Conservation (phyloP, 2,113 vertebrate genomes). For the Malurus melanocephalus region DNA sequence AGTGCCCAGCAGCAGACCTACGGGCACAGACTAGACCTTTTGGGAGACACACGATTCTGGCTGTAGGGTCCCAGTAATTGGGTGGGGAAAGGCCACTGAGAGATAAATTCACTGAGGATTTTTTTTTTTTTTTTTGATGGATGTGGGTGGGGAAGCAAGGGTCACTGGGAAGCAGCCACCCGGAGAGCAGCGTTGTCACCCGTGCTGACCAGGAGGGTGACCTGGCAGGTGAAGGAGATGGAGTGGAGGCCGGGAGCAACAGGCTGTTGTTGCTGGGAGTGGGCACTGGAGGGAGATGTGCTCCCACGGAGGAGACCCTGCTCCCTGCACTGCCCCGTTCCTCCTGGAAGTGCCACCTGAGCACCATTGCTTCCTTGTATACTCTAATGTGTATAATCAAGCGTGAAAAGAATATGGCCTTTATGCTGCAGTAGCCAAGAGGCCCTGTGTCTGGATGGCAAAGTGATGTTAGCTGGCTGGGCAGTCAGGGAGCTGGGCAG, state of each 20-base stretch:
- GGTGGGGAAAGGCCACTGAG: not conserved
- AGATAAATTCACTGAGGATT: not conserved
- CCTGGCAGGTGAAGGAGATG: not conserved
- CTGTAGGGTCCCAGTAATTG: not conserved
- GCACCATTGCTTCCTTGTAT: not conserved
- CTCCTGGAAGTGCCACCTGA: not conserved
- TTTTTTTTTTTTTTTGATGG: not conserved
- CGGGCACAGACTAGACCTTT: not conserved
- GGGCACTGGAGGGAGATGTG: conserved; percentile 60
- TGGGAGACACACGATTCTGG: not conserved
- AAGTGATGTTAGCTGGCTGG: not conserved
- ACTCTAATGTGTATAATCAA: fast-evolving
- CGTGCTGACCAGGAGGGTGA: not conserved
- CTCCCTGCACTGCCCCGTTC: not conserved
- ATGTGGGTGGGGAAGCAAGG: not conserved
- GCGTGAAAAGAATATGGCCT: not conserved
- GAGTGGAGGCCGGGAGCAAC: not conserved
- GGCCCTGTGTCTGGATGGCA: fast-evolving
- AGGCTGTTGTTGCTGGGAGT: conserved; percentile 42
- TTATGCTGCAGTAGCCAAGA: not conserved
- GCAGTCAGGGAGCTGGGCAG: not conserved
- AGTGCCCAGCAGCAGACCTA: not conserved
- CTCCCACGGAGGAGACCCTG: not conserved
- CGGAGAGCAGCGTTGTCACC: not conserved
- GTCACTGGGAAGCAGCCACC: not conserved